Evolutionary conservation across 2,113 vertebrate species (phyloP).

Genomic region (Azemiops feae): DNA sequence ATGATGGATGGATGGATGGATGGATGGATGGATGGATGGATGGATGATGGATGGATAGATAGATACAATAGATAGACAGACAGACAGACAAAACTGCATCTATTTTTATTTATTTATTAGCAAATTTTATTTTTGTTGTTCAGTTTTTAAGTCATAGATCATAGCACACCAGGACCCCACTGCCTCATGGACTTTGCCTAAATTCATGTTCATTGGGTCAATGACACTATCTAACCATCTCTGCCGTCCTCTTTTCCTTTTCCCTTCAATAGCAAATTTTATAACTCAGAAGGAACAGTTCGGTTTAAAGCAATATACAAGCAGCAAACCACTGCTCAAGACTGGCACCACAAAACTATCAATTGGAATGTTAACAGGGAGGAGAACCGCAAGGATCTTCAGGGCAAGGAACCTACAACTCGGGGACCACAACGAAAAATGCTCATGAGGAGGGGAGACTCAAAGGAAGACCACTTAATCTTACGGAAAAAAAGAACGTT

Average conservation of each 20-base stretch:
- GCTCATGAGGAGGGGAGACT: background rate
- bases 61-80: no score
- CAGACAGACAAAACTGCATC: fast-evolving
- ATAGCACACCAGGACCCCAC: background rate
- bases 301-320: background rate
- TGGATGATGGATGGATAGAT: fast-evolving
- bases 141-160: background rate
- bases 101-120: background rate
- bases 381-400: background rate
- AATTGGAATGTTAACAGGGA: background rate
- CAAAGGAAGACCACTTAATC: background rate
- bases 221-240: background rate
- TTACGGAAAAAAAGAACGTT: background rate
- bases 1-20: no score
- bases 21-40: fast-evolving
- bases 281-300: background rate
- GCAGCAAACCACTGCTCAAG: background rate
- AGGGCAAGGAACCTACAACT: background rate
- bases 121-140: background rate
- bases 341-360: background rate
- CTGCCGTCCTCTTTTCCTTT: background rate
- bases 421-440: background rate
- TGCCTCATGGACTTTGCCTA: background rate
- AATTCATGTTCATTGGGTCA: background rate
- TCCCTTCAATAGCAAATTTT: background rate